phyloP scores from a whole-genome alignment of 2,797 vertebrate species.

The Borostomias antarcticus region DNA sequence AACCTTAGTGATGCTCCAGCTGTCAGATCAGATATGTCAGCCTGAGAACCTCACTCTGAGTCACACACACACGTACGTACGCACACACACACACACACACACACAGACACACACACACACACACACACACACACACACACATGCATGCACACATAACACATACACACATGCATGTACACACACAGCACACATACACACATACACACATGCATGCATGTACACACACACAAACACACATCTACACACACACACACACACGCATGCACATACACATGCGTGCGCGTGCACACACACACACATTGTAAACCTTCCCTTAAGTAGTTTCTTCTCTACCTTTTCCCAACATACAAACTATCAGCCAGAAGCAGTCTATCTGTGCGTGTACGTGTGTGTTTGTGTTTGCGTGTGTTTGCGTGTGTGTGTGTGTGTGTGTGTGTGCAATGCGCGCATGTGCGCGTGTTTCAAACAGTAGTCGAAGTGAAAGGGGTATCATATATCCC shows the following conservation, averaged over 20 bases:
- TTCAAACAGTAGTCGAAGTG: neutral
- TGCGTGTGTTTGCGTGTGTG: neutral
- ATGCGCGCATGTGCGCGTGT: conserved; percentile 10
- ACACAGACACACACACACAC: conserved; percentile 15
- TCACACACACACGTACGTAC: neutral
- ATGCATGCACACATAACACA: too few relatives aligned
- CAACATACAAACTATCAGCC: too few relatives aligned
- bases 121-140: neutral
- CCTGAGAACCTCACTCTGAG: neutral
- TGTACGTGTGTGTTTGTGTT: too few relatives aligned
- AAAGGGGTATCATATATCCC: conserved; percentile 18
- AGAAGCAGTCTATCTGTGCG: too few relatives aligned
- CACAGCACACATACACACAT: neutral
- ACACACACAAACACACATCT: conserved; percentile 11
- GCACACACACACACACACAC: conserved; percentile 6
- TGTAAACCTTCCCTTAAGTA: too few relatives aligned
- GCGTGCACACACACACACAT: too few relatives aligned
- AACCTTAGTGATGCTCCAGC: neutral
- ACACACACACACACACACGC: conserved; percentile 8
- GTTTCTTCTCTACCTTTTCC: too few relatives aligned
- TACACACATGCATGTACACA: neutral
- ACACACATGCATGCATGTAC: neutral
- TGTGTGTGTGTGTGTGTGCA: conserved; percentile 17
- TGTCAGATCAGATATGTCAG: neutral
- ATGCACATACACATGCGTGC: too few relatives aligned